phyloP scores from a whole-genome alignment of 1,140 invertebrate species.

The Danaus melanippus region DNA sequence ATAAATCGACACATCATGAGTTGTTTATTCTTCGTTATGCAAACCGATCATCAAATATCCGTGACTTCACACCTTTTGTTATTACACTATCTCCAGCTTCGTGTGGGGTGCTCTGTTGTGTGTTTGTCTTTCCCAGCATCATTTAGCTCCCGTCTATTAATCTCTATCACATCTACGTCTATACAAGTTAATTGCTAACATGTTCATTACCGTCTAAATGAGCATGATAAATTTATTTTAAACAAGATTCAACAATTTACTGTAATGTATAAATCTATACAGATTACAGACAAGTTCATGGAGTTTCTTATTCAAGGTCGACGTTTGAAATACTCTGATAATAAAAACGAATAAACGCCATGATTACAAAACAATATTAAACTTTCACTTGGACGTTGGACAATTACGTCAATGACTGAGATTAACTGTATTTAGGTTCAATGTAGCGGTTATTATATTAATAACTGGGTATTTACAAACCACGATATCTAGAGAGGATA shows the following conservation, averaged over 20 bases:
- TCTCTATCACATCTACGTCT: neutral
- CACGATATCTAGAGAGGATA: no score
- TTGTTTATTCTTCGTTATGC: no score
- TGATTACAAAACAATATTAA: slow-evolving; percentile 26
- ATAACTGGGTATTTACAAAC: slow-evolving; percentile 11
- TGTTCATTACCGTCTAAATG: no score
- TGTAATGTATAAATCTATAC: no score
- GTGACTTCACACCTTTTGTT: slow-evolving; percentile 41
- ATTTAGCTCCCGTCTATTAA: slow-evolving; percentile 5
- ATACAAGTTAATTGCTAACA: no score
- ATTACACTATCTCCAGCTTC: slow-evolving; percentile 26
- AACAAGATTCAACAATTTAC: no score
- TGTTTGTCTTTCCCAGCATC: slow-evolving; percentile 17
- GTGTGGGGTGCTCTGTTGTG: slow-evolving; percentile 17
- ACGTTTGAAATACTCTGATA: slow-evolving; percentile 7
- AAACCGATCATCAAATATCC: slow-evolving; percentile 23
- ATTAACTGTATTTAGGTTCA: slow-evolving; percentile 20
- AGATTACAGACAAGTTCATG: no score
- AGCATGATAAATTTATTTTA: no score
- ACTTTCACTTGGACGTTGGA: slow-evolving; percentile 23
- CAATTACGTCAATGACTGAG: slow-evolving; percentile 23
- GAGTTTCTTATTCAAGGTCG: slow-evolving; percentile 4
- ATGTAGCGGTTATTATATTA: slow-evolving; percentile 30
- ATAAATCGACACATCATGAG: no score
- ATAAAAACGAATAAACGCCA: slow-evolving; percentile 13